A percentile compares a stretch with the other conserved stretches of the same genome.
Evolutionary conservation across 2,888 invertebrate species (phyloP).

Genomic region (Dicycla oo): DNA sequence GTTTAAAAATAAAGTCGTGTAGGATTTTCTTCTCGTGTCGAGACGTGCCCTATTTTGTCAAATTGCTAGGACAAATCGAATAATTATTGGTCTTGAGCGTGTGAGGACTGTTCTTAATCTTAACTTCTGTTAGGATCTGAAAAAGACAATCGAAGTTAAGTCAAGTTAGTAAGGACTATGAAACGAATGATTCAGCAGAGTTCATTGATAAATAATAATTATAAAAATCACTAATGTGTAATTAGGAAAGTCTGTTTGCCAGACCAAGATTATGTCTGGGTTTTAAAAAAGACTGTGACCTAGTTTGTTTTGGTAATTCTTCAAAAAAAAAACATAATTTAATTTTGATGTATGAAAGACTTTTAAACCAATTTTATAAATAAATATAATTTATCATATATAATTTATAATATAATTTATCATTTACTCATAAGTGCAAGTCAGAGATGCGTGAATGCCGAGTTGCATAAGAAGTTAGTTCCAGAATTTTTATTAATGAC

Average conservation of each 20-base stretch:
- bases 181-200: no score
- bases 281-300: no score
- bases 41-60: constrained; percentile 4
- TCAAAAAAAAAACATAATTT: no score
- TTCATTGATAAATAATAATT: not conserved
- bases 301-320: no score
- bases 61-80: constrained; percentile 10
- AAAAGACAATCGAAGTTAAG: no score
- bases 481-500: not conserved
- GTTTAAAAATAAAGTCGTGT: not conserved
- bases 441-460: not conserved
- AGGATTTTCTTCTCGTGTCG: not conserved
- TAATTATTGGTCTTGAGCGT: constrained; percentile 15
- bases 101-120: not conserved
- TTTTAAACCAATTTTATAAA: no score
- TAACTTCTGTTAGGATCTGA: not conserved
- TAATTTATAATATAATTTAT: no score
- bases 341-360: no score
- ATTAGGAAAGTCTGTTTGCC: not conserved
- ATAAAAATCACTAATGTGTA: not conserved
- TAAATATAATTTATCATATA: no score
- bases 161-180: no score
- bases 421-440: not conserved
- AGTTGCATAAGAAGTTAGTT: not conserved
- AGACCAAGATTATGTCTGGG: no score